Evolutionary conservation across 1,140 invertebrate genomes (phyloP).

Genomic region (Diachasmimorpha longicaudata): DNA sequence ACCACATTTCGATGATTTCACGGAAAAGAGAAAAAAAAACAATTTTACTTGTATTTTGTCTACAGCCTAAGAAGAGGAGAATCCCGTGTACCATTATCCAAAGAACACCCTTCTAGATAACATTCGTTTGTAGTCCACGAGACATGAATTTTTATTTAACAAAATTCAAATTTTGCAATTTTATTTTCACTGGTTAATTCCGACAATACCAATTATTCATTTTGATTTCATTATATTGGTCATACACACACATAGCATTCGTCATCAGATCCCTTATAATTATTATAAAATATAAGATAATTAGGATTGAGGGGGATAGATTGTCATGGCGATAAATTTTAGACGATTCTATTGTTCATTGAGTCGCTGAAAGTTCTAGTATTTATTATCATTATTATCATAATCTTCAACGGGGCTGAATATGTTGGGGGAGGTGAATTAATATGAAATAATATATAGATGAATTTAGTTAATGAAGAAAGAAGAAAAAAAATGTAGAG

Average conservation of each 20-base stretch:
- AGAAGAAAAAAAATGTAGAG: neutral
- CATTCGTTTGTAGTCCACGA: slow-evolving; percentile 26
- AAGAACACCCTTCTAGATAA: slow-evolving; percentile 49
- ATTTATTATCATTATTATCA: neutral
- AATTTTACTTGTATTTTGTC: slow-evolving; percentile 61
- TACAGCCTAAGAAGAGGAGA: slow-evolving; percentile 64
- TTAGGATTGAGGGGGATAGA: neutral
- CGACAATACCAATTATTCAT: neutral
- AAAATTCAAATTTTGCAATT: neutral
- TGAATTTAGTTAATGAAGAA: neutral
- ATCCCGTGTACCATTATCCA: slow-evolving; percentile 57
- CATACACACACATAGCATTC: neutral
- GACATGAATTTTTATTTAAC: slow-evolving; percentile 3
- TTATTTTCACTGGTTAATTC: neutral
- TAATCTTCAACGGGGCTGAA: neutral
- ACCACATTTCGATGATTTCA: neutral
- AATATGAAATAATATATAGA: neutral
- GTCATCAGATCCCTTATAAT: neutral
- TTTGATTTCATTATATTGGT: neutral
- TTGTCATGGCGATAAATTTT: neutral
- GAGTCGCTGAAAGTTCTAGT: neutral
- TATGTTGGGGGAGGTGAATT: neutral
- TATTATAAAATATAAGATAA: neutral
- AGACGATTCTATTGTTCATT: neutral
- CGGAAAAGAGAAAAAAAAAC: slow-evolving; percentile 19